phyloP scores from a whole-genome alignment of 2,797 vertebrate species.

The Melanotaenia parkinsoni region DNA sequence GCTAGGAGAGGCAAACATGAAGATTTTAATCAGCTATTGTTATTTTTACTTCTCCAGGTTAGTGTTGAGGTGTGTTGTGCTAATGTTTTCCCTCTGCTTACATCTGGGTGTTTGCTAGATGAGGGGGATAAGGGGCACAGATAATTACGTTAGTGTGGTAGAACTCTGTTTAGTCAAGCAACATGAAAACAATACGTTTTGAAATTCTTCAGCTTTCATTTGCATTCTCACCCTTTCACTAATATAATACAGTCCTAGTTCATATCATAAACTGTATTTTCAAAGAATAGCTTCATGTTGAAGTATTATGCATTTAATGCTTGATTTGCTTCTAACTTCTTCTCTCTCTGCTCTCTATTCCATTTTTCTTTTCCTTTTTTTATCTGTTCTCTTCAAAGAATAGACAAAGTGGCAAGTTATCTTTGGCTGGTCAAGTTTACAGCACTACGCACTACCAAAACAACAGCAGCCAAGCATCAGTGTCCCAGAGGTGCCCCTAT shows the following conservation, averaged over 20 bases:
- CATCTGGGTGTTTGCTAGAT: conserved; percentile 42
- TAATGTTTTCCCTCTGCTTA: conserved; percentile 36
- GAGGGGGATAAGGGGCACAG: conserved; percentile 42
- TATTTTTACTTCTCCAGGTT: background rate
- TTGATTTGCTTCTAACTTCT: conserved; percentile 8
- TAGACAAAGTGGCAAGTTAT: conserved; percentile 18
- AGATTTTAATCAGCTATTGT: too few relatives aligned
- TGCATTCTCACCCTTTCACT: conserved; percentile 1
- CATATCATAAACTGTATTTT: conserved; percentile 12
- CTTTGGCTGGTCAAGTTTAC: conserved; percentile 28
- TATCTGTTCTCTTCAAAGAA: conserved; percentile 7
- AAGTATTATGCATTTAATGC: conserved; percentile 2
- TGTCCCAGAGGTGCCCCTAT: conserved; percentile 31
- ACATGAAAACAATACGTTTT: conserved; percentile 16
- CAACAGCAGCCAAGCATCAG: conserved; percentile 53
- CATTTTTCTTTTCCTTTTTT: background rate
- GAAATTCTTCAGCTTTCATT: conserved; percentile 18
- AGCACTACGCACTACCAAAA: conserved; percentile 37
- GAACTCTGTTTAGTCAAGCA: conserved; percentile 8
- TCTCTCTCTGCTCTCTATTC: background rate
- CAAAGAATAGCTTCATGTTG: conserved; percentile 4
- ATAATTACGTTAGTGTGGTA: conserved; percentile 29
- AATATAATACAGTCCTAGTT: conserved; percentile 11
- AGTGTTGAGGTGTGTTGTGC: background rate
- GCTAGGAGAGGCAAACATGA: too few relatives aligned